Evolutionary conservation across 2,113 vertebrate species (phyloP).

Genomic region (Dicerorhinus sumatrensis): DNA sequence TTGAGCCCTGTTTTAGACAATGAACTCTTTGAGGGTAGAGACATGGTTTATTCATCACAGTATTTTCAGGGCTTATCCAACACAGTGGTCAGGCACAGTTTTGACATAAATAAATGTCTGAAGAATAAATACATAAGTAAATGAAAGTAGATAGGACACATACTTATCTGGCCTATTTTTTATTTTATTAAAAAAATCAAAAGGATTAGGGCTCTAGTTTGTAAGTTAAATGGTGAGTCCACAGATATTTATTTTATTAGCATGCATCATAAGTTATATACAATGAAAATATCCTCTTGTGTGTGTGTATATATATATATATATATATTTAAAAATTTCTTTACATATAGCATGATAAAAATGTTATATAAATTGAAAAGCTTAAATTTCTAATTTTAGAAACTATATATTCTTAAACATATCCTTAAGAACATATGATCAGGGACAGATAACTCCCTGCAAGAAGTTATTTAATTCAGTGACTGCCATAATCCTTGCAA

Average conservation of each 20-base stretch:
- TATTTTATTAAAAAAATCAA: neutral
- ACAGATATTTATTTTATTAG: neutral
- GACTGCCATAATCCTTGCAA: neutral
- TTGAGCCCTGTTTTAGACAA: neutral
- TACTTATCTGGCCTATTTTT: neutral
- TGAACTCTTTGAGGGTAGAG: neutral
- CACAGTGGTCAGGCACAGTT: neutral
- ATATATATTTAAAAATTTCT: neutral
- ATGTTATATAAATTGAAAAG: conserved; percentile 14
- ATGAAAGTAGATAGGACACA: neutral
- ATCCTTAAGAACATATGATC: neutral
- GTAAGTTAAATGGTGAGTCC: neutral
- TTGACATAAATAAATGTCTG: neutral
- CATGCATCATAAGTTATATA: neutral
- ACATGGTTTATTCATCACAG: neutral
- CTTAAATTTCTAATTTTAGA: conserved; percentile 17
- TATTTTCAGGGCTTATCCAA: neutral
- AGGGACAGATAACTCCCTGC: neutral
- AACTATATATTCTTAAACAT: conserved; percentile 46
- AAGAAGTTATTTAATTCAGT: conserved; percentile 40
- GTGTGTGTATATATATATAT: neutral
- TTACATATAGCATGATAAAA: conserved; percentile 14
- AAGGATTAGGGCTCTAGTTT: neutral
- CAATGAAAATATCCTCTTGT: neutral
- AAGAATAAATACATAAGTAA: neutral